A percentile compares a stretch with the other conserved stretches of the same genome.
These are phyloP conservation scores for Arctocebus calabarensis DNA, from an alignment of 2,797 vertebrate species.

Conservation along the genomic window DNA sequence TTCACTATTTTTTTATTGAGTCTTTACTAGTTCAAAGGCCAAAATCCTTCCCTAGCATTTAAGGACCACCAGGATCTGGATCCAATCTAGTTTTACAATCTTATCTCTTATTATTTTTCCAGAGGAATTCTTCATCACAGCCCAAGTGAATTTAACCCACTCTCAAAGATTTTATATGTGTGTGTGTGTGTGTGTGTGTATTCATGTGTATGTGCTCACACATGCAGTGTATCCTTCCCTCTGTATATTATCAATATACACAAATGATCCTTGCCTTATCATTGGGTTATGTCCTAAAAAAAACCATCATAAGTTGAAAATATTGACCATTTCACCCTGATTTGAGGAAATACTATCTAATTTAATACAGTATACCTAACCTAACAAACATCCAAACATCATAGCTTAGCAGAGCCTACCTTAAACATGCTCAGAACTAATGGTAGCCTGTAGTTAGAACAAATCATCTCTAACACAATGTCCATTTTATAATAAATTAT, in stretches of 20 bases:
- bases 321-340: background rate
- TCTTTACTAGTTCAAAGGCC: slow-evolving; percentile 9
- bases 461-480: background rate
- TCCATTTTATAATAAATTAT: background rate
- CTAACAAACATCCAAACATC: background rate
- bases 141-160: background rate
- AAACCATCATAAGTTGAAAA: background rate
- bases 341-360: no score
- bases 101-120: slow-evolving; percentile 36
- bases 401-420: background rate
- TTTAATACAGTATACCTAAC: background rate
- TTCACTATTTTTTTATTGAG: no score
- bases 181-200: background rate
- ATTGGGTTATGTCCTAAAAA: background rate
- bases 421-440: background rate
- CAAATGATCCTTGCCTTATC: background rate
- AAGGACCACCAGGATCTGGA: slow-evolving; percentile 24
- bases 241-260: background rate
- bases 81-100: background rate
- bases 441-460: background rate
- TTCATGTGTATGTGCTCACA: background rate
- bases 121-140: slow-evolving; percentile 4
- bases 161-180: background rate
- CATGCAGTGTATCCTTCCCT: background rate
- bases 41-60: slow-evolving; percentile 35